phyloP scores from a whole-genome alignment of 2,113 vertebrate genomes.

The Melanotaenia duboulayi region DNA sequence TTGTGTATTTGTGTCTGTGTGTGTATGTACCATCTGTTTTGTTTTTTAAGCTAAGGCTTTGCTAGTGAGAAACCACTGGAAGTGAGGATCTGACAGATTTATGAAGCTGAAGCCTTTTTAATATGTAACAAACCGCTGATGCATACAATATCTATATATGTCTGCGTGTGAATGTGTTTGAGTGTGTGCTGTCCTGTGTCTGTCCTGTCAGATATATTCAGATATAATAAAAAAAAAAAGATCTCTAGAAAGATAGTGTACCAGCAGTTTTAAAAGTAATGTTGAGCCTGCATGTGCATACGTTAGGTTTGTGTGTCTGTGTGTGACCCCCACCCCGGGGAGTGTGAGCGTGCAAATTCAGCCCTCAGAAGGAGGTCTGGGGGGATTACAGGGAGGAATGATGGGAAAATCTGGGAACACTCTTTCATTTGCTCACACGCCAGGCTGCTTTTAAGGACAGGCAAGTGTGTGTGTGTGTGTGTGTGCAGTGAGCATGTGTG shows the following conservation, averaged over 20 bases:
- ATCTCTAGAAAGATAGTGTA: conserved; percentile 39
- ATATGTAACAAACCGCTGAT: conserved; percentile 59
- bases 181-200: conserved; percentile 24
- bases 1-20: background rate
- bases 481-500: conserved; percentile 35
- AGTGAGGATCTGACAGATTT: conserved; percentile 59
- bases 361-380: conserved; percentile 76
- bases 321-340: conserved; percentile 37
- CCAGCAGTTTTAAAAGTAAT: conserved; percentile 42
- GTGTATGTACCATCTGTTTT: background rate
- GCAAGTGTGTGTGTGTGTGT: conserved; percentile 38
- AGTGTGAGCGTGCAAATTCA: conserved; percentile 72
- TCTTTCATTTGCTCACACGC: conserved; percentile 75
- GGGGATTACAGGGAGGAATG: conserved; percentile 78
- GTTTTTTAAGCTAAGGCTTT: conserved; percentile 27
- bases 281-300: conserved; percentile 15
- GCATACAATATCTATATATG: conserved; percentile 44
- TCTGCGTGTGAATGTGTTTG: conserved; percentile 25
- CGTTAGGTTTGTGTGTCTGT: conserved; percentile 18
- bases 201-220: conserved; percentile 39
- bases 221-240: conserved; percentile 1
- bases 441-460: conserved; percentile 76
- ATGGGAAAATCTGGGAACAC: conserved; percentile 79
- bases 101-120: conserved; percentile 43
- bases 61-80: conserved; percentile 28